Conservation (phyloP, 2,113 vertebrate species). For the Sinocyclocheilus anshuiensis region DNA sequence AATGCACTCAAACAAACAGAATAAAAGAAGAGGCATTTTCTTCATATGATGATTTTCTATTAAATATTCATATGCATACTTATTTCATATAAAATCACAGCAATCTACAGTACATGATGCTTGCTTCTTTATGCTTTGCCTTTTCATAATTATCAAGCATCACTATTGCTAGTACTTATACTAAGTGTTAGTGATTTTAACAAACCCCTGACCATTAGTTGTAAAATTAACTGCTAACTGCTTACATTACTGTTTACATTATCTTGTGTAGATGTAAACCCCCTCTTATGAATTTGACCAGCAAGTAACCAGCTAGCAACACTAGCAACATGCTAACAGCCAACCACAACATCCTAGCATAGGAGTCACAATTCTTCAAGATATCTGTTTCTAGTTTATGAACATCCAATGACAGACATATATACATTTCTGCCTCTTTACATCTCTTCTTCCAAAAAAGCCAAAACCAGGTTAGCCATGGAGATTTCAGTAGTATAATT, state of each 20-base stretch:
- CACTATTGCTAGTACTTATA: neutral
- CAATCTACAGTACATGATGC: neutral
- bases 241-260: neutral
- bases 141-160: neutral
- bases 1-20: neutral
- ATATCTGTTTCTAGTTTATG: neutral
- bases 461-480: slow-evolving; percentile 32
- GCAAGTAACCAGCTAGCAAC: neutral
- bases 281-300: neutral
- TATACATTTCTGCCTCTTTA: neutral
- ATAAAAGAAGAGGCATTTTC: neutral
- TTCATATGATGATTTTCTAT: neutral
- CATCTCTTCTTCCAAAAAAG: neutral
- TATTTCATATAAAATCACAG: neutral
- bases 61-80: neutral
- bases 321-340: neutral
- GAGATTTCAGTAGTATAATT: slow-evolving; percentile 49
- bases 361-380: neutral
- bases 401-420: neutral
- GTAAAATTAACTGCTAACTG: no score
- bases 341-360: neutral
- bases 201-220: neutral
- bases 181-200: neutral
- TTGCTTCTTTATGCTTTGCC: neutral
- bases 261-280: neutral